A percentile compares a stretch with the other conserved stretches of the same genome.
Evolutionary conservation across 2,113 vertebrate genomes (phyloP).

Genomic region (Mola mola): DNA sequence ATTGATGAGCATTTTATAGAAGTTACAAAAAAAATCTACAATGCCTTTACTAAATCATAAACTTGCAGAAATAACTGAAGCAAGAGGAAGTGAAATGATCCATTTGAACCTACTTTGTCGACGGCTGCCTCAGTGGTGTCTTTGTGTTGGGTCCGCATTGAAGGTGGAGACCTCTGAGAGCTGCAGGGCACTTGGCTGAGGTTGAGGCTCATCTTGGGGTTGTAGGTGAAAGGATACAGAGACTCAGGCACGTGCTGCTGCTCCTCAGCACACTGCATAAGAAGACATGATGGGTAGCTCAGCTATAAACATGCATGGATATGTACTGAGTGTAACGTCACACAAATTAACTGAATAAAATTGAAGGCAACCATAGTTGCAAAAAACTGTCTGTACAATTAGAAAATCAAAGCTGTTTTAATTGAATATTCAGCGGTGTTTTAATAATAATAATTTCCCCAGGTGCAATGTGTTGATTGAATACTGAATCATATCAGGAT

Average conservation of each 20-base stretch:
- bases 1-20: background rate
- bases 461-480: conserved; percentile 8
- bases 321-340: background rate
- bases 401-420: conserved; percentile 25
- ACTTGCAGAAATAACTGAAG: too few species aligned
- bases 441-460: conserved; percentile 5
- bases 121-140: conserved; percentile 20
- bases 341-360: conserved; percentile 4
- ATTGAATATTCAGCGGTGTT: conserved; percentile 16
- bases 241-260: conserved; percentile 88
- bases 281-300: background rate
- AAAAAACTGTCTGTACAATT: conserved; percentile 16
- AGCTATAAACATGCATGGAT: background rate
- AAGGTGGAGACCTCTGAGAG: conserved; percentile 75
- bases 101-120: conserved; percentile 31
- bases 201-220: conserved; percentile 97
- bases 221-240: conserved; percentile 95
- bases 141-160: conserved; percentile 52
- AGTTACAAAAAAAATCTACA: background rate
- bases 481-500: background rate
- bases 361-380: background rate
- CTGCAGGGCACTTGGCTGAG: conserved; percentile 87
- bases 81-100: background rate
- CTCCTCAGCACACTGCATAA: conserved; percentile 89
- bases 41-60: too few species aligned